phyloP scores from a whole-genome alignment of 1,140 invertebrate genomes.

The Dendrolimus kikuchii region DNA sequence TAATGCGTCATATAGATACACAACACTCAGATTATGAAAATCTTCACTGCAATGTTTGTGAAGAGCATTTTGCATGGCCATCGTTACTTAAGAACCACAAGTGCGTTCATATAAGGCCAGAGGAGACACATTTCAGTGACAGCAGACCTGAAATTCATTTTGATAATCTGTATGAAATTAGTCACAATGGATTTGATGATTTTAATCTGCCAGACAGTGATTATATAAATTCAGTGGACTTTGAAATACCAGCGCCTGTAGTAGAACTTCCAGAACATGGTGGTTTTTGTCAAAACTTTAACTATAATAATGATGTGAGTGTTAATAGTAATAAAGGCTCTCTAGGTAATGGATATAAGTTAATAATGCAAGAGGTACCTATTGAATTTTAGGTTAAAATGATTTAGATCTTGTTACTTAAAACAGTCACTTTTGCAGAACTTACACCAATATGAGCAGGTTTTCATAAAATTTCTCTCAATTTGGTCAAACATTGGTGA shows the following conservation, averaged over 20 bases:
- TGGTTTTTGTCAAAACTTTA: not conserved
- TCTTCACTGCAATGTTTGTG: conserved; percentile 33
- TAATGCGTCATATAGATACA: conserved; percentile 35
- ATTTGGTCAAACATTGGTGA: too few species aligned
- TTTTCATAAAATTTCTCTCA: too few species aligned
- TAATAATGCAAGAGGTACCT: conserved; percentile 51
- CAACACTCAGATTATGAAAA: conserved; percentile 24
- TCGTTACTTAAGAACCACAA: conserved; percentile 36
- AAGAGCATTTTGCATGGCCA: conserved; percentile 46
- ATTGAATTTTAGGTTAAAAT: conserved; percentile 40
- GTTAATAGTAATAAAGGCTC: conserved; percentile 4
- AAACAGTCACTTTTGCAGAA: not conserved
- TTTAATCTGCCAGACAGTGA: conserved; percentile 26
- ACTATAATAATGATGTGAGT: conserved; percentile 1
- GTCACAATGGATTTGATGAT: conserved; percentile 26
- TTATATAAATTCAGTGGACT: conserved; percentile 38
- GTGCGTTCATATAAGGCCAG: conserved; percentile 35
- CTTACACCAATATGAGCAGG: not conserved
- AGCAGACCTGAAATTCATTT: conserved; percentile 40
- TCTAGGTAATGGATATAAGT: conserved; percentile 20
- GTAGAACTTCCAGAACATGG: conserved; percentile 38
- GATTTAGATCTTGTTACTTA: not conserved
- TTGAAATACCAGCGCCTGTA: conserved; percentile 47
- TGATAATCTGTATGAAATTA: conserved; percentile 24
- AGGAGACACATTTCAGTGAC: conserved; percentile 44